These are phyloP conservation scores for Pogonomyrmex barbatus DNA, from an alignment of 1,140 invertebrate species.

Conservation along the genomic window DNA sequence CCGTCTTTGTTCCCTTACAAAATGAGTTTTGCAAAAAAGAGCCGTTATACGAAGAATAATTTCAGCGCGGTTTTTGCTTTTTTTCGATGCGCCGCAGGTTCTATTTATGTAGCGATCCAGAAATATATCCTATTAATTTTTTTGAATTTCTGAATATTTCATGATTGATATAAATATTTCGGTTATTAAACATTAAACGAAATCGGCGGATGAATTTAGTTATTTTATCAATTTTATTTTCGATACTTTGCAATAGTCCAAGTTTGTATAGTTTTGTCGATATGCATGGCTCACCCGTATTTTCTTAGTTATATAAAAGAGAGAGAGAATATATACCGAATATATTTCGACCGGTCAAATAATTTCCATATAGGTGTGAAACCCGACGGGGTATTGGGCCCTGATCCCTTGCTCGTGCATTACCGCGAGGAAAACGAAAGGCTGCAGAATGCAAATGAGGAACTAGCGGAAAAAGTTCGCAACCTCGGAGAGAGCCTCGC, in stretches of 20 bases:
- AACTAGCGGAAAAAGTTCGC: conserved; percentile 78
- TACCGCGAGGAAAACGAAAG: conserved; percentile 79
- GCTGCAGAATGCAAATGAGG: conserved; percentile 76
- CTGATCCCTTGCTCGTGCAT: conserved; percentile 80
- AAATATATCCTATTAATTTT: neutral
- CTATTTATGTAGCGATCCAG: neutral
- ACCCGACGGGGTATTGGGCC: conserved; percentile 72
- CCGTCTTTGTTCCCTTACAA: conserved; percentile 6
- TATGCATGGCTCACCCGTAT: neutral
- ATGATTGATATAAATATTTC: neutral
- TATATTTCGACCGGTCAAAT: conserved; percentile 60
- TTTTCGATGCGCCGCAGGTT: neutral
- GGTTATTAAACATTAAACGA: neutral
- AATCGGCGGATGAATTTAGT: neutral
- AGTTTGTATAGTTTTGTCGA: neutral
- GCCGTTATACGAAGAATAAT: neutral
- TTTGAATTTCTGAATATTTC: neutral
- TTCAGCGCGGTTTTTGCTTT: neutral
- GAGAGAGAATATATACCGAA: neutral
- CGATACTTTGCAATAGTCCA: neutral
- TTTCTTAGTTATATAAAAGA: conserved; percentile 17
- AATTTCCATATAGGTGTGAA: conserved; percentile 75
- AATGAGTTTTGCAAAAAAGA: conserved; percentile 8
- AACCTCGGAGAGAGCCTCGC: conserved; percentile 77
- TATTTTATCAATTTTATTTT: neutral